A percentile compares a stretch with the other conserved stretches of the same genome.
phyloP scores from a whole-genome alignment of 2,113 vertebrate genomes.

The Cinclus cinclus region DNA sequence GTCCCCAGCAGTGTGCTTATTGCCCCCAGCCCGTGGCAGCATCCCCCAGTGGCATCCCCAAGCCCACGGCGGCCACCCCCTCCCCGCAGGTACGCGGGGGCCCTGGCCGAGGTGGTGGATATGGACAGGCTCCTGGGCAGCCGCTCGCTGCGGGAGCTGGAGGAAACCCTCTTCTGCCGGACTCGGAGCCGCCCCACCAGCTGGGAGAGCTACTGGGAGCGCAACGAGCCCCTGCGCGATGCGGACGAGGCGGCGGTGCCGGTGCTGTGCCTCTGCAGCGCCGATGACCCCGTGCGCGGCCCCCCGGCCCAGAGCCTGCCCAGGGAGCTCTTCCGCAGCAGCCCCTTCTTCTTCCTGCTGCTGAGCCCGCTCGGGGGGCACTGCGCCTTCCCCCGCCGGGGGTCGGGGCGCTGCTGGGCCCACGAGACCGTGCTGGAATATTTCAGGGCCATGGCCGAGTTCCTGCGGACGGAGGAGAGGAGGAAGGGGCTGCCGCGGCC shows the following conservation, averaged over 20 bases:
- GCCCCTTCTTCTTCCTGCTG: conserved; percentile 85
- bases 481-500: conserved; percentile 53
- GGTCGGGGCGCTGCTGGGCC: conserved; percentile 76
- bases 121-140: conserved; percentile 70
- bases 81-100: conserved; percentile 76
- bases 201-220: conserved; percentile 88
- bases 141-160: conserved; percentile 80
- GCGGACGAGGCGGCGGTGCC: conserved; percentile 87
- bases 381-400: conserved; percentile 77
- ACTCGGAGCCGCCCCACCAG: conserved; percentile 55
- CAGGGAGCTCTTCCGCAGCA: conserved; percentile 81
- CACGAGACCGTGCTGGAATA: conserved; percentile 81
- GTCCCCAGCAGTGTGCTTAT: background rate
- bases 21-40: background rate
- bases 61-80: background rate
- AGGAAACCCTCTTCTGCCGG: conserved; percentile 83
- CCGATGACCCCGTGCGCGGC: conserved; percentile 83
- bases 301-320: conserved; percentile 71
- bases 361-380: conserved; percentile 81
- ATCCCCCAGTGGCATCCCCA: background rate
- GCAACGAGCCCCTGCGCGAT: conserved; percentile 88
- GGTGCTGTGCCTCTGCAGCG: conserved; percentile 83
- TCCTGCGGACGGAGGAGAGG: conserved; percentile 78
- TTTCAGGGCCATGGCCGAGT: conserved; percentile 80
- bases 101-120: conserved; percentile 77